phyloP scores from a whole-genome alignment of 2,113 vertebrate species.

The Hippocampus zosterae region DNA sequence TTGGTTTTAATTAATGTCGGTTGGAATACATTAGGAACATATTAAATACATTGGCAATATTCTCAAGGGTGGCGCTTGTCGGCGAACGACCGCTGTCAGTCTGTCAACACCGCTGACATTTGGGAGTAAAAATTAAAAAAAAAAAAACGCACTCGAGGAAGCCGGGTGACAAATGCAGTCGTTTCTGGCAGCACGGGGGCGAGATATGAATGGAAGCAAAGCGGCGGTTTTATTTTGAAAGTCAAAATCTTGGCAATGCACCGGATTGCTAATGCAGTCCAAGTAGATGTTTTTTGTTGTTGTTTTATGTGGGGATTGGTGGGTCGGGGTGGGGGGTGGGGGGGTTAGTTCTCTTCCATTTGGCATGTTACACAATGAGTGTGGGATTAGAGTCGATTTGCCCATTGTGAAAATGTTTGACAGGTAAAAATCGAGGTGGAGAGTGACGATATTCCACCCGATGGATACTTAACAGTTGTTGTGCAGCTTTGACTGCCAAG shows the following conservation, averaged over 20 bases:
- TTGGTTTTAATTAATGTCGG: slow-evolving; percentile 66
- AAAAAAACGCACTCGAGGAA: slow-evolving; percentile 51
- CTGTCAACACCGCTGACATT: slow-evolving; percentile 64
- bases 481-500: slow-evolving; percentile 58
- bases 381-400: slow-evolving; percentile 50
- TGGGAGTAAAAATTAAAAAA: slow-evolving; percentile 62
- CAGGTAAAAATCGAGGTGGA: slow-evolving; percentile 61
- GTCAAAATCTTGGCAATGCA: slow-evolving; percentile 61
- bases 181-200: slow-evolving; percentile 57
- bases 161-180: slow-evolving; percentile 57
- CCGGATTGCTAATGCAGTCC: slow-evolving; percentile 58
- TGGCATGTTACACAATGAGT: slow-evolving; percentile 59
- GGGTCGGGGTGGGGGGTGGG: slow-evolving; percentile 47
- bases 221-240: slow-evolving; percentile 53
- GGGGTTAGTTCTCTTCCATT: slow-evolving; percentile 56
- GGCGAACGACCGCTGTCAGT: slow-evolving; percentile 61
- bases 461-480: slow-evolving; percentile 46
- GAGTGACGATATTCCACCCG: slow-evolving; percentile 23
- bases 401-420: slow-evolving; percentile 62
- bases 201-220: slow-evolving; percentile 54
- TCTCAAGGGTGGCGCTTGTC: slow-evolving; percentile 47
- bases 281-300: slow-evolving; percentile 54
- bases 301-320: background rate
- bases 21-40: slow-evolving; percentile 70
- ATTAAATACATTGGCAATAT: slow-evolving; percentile 58